Evolutionary conservation across 2,888 invertebrate genomes (phyloP), one percentile per base, ranked within the genome.

Genomic region (Xestia rhomboidea): DNA sequence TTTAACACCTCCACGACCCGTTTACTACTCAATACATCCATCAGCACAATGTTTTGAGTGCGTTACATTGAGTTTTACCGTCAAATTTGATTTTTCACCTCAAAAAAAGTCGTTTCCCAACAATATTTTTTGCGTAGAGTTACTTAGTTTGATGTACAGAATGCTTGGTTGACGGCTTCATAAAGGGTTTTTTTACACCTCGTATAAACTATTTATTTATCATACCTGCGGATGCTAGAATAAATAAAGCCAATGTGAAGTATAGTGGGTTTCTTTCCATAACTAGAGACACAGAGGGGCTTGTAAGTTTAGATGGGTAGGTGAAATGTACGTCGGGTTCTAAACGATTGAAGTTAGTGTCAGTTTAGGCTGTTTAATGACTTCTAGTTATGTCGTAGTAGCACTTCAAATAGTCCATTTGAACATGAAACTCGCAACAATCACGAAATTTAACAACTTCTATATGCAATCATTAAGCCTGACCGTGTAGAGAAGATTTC

Each of bases 331-430:
- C 2, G 60, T 2, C 7, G 27, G 34, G 46, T 34, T 3, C 21
- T 24, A 34, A 80, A 66, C 38, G 3, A 66, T 66, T 38, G 18
- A 38, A 81, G 57, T 60, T 60, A 49, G 34, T 57, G 64, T 60
- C 66, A 38, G n/a, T 66, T 81, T 76, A 34, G 68, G 34, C 27
- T 18, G 18, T 49, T 10, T 51, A 51, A 66, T 44, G 34, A 41
- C 1, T 63, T 54, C 46, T 54, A 27, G 34, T 54, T 38, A 46
- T 38, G 8, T 46, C 13, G 11, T 62, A 6, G 73, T 44, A 54
- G 46, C n/a, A 30, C 38, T 54, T 62, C 15, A 38, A 41, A 44
- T 21, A 30, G 24, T 27, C 30, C 46, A 60, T 73, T 60, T 73
- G 34, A 49, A 72, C 18, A 57, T 57, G 57, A 57, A 27, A 64